A percentile compares a stretch with the other conserved stretches of the same genome.
Conservation (phyloP, 2,797 vertebrate species). For the Dicrostonyx torquatus region DNA sequence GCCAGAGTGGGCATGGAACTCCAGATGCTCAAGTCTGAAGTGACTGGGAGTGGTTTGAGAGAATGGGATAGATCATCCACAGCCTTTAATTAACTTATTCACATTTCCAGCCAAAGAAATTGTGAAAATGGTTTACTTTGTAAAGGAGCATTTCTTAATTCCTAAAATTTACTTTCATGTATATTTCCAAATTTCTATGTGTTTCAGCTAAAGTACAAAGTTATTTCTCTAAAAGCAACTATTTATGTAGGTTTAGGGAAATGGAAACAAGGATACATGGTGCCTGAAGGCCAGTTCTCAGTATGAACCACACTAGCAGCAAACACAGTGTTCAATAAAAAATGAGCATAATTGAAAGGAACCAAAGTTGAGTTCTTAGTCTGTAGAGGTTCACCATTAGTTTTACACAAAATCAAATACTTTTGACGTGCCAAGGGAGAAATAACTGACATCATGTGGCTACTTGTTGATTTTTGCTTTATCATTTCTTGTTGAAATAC, state of each 20-base stretch:
- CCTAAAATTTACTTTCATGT: slow-evolving; percentile 58
- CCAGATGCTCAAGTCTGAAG: neutral
- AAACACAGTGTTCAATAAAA: slow-evolving; percentile 20
- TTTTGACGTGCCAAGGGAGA: slow-evolving; percentile 69
- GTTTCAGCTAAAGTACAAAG: slow-evolving; percentile 51
- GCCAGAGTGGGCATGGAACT: neutral
- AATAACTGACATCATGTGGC: slow-evolving; percentile 77
- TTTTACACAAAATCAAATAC: slow-evolving; percentile 81
- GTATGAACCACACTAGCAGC: slow-evolving; percentile 3
- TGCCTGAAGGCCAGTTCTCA: slow-evolving; percentile 52
- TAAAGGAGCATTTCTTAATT: slow-evolving; percentile 59
- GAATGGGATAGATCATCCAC: neutral
- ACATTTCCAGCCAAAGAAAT: slow-evolving; percentile 46
- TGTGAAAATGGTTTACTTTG: slow-evolving; percentile 58
- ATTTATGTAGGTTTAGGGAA: slow-evolving; percentile 56
- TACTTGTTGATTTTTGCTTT: slow-evolving; percentile 78
- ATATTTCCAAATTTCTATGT: slow-evolving; percentile 44
- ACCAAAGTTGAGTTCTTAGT: slow-evolving; percentile 53
- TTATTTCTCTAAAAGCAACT: slow-evolving; percentile 45
- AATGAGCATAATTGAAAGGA: slow-evolving; percentile 54
- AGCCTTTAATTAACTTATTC: slow-evolving; percentile 59
- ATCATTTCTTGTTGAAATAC: slow-evolving; percentile 79
- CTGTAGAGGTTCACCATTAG: slow-evolving; percentile 75
- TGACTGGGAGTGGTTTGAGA: neutral
- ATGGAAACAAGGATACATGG: slow-evolving; percentile 43